phyloP scores from a whole-genome alignment of 2,113 vertebrate species.

The Picathartes gymnocephalus region DNA sequence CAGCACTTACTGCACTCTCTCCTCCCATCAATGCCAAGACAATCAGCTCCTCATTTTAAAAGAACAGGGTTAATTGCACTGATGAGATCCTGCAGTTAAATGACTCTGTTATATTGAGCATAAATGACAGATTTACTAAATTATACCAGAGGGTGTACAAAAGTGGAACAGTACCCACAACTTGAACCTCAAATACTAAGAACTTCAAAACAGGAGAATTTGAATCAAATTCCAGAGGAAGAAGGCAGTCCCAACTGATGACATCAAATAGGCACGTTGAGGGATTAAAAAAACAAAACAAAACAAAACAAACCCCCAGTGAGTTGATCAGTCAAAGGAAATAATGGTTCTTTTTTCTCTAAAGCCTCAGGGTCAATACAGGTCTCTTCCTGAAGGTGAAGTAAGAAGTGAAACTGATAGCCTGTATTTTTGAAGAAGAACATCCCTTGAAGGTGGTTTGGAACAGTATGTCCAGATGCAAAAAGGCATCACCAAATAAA shows the following conservation, averaged over 20 bases:
- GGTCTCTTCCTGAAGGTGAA: neutral
- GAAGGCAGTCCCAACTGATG: neutral
- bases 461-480: neutral
- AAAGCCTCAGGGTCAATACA: neutral
- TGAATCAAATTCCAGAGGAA: neutral
- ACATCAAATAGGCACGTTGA: neutral
- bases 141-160: neutral
- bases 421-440: neutral
- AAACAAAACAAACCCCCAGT: neutral
- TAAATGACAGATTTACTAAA: slow-evolving; percentile 24
- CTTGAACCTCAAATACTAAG: neutral
- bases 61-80: slow-evolving; percentile 40
- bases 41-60: slow-evolving; percentile 39
- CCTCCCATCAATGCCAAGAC: slow-evolving; percentile 31
- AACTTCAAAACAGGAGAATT: neutral
- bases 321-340: neutral
- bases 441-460: neutral
- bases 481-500: neutral
- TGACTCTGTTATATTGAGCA: neutral
- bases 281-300: too few species aligned
- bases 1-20: neutral
- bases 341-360: neutral
- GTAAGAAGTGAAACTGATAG: neutral
- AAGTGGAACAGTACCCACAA: neutral
- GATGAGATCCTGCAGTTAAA: slow-evolving; percentile 35